Conservation (phyloP, 1,140 invertebrate genomes). For the Sitophilus oryzae region DNA sequence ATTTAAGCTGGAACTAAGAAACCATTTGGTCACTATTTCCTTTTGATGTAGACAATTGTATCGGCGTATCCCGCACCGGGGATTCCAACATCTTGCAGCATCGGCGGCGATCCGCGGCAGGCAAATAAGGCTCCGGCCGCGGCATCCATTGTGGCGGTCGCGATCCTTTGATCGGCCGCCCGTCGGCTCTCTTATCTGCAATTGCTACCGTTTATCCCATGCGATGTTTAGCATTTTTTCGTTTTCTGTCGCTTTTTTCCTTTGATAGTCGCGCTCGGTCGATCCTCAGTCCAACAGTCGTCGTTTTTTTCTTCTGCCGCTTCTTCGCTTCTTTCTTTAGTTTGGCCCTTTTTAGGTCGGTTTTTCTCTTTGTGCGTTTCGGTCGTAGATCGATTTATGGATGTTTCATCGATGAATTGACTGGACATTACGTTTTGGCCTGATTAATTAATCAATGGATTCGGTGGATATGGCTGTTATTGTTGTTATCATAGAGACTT, state of each 20-base stretch:
- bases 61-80: too few species aligned
- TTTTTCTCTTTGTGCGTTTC: neutral
- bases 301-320: neutral
- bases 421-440: neutral
- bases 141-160: neutral
- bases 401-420: neutral
- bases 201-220: slow-evolving; percentile 32
- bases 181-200: slow-evolving; percentile 31
- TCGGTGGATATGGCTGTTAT: too few species aligned
- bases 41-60: too few species aligned
- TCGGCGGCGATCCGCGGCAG: too few species aligned
- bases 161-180: neutral
- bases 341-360: neutral
- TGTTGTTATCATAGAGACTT: too few species aligned
- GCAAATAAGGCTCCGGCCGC: slow-evolving; percentile 6
- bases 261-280: slow-evolving; percentile 16
- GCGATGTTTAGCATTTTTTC: slow-evolving; percentile 4
- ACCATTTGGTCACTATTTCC: too few species aligned
- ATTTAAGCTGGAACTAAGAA: too few species aligned
- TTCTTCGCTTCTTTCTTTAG: neutral
- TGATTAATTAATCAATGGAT: too few species aligned
- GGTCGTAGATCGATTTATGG: neutral
- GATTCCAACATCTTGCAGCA: neutral
- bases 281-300: slow-evolving; percentile 5
- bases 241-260: slow-evolving; percentile 10